Evolutionary conservation across 2,888 invertebrate species (phyloP), one percentile per base, ranked within the genome.

Genomic region (Trissoscelio sp.): DNA sequence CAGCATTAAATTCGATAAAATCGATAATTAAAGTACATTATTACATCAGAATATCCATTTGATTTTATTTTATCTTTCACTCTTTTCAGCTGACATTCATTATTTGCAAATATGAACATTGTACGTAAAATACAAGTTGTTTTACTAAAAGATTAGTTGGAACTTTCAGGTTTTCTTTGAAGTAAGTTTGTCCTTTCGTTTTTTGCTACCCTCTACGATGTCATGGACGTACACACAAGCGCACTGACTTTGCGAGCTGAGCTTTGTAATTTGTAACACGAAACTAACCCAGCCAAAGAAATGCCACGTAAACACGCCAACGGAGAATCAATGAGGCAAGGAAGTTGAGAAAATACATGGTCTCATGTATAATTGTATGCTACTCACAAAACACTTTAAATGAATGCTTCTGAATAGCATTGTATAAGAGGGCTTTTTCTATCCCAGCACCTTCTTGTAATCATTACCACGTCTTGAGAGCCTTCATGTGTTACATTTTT

Each of bases 251-350:
- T 60, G 67, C 24, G 37, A 31, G 34, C 28, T 5, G 46, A 79
- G 57, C 82, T 83, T 86, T 83, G 85, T 86, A 86, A 88, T 88
- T 88, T 86, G 85, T 83, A 84, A 82, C 85, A 83, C 77, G 83
- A 83, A 83, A 67, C 79, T 70, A 64, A 79, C 66, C 67, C 75
- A 82, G 72, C 69, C 58, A 74, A 85, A 72, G 62, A 80, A 86
- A 86, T 53, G 83, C 79, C 70, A 73, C 58, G 70, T 58, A 57
- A 72, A 81, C 85, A 87, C 83, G 87, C 83, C 81, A 86, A 74
- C 67, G 53, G 58, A 79, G 48, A 73, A 79, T 77, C 78, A 73
- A 81, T 83, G 83, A 81, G 70, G 57, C 48, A 66, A 60, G 16
- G 48, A 79, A 73, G 79, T 64, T 66, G 24, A 79, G 57, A 81